A percentile compares a stretch with the other conserved stretches of the same genome.
Evolutionary conservation across 2,797 vertebrate species (phyloP).

Genomic region (Lepidocolaptes lacrymiger): DNA sequence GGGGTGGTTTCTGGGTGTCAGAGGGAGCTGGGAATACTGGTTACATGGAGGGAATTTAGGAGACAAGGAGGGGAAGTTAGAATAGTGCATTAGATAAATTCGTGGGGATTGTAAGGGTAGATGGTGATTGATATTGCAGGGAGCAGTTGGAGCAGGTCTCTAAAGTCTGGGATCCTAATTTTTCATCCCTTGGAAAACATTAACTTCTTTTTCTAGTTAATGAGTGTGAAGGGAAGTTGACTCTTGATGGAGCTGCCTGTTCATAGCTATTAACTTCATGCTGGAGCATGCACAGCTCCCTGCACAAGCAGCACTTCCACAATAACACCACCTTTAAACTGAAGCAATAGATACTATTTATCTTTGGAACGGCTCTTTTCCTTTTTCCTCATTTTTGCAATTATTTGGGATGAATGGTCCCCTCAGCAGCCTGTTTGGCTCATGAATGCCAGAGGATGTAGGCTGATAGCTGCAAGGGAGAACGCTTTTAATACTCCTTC

Average conservation of each 20-base stretch:
- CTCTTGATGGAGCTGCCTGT: background rate
- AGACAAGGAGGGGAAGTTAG: background rate
- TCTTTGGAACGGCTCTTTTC: background rate
- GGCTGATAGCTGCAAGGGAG: background rate
- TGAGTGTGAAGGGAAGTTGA: background rate
- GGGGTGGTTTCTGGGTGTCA: background rate
- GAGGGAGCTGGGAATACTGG: background rate
- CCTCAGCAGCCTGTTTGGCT: background rate
- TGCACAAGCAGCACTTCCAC: background rate
- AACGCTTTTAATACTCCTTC: background rate
- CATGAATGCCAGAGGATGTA: background rate
- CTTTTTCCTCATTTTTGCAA: background rate
- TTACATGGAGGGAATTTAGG: background rate
- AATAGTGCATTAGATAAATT: background rate
- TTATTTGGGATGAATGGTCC: background rate
- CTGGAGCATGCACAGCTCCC: background rate
- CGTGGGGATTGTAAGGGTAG: background rate
- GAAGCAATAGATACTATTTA: background rate
- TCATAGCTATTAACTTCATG: background rate
- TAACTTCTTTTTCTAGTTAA: background rate
- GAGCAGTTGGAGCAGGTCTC: background rate
- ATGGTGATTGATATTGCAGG: background rate
- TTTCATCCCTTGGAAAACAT: background rate
- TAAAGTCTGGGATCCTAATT: background rate
- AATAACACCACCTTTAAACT: background rate